These are phyloP conservation scores for Stenurella melanura DNA, from an alignment of 2,888 invertebrate species.

Conservation along the genomic window DNA sequence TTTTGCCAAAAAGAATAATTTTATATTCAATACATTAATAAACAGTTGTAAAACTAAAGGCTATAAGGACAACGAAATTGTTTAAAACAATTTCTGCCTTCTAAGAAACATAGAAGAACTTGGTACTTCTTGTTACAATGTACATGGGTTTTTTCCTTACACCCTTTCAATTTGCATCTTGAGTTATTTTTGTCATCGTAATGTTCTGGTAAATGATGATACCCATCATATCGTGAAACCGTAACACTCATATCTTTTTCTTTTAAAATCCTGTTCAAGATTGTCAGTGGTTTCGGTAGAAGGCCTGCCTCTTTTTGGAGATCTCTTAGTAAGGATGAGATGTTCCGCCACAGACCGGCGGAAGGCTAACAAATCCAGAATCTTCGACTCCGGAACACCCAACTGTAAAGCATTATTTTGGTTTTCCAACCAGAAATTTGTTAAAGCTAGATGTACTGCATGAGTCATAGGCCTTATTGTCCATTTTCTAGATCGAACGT, in stretches of 20 bases:
- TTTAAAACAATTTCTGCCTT: constrained; percentile 12
- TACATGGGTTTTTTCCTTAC: too few relatives aligned
- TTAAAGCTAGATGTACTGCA: constrained; percentile 40
- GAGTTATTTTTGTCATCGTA: too few relatives aligned
- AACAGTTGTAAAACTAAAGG: not conserved
- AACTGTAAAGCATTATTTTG: not conserved
- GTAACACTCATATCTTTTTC: too few relatives aligned
- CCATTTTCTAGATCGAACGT: constrained; percentile 53
- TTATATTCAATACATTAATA: not conserved
- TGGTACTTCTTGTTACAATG: too few relatives aligned
- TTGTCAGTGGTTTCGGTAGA: not conserved
- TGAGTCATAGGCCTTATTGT: constrained; percentile 50
- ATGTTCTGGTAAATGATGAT: too few relatives aligned
- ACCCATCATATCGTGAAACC: too few relatives aligned
- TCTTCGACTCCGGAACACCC: constrained; percentile 16
- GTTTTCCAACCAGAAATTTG: constrained; percentile 25
- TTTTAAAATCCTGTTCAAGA: not conserved
- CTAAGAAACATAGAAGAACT: not conserved
- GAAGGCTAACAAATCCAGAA: constrained; percentile 26
- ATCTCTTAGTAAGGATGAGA: constrained; percentile 15
- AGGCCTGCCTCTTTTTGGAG: constrained; percentile 26
- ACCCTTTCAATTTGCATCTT: too few relatives aligned
- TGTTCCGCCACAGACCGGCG: constrained; percentile 17
- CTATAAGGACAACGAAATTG: not conserved
- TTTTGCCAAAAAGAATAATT: not conserved